Conservation (phyloP, 2,888 invertebrate genomes). For the Caprella mutica region DNA sequence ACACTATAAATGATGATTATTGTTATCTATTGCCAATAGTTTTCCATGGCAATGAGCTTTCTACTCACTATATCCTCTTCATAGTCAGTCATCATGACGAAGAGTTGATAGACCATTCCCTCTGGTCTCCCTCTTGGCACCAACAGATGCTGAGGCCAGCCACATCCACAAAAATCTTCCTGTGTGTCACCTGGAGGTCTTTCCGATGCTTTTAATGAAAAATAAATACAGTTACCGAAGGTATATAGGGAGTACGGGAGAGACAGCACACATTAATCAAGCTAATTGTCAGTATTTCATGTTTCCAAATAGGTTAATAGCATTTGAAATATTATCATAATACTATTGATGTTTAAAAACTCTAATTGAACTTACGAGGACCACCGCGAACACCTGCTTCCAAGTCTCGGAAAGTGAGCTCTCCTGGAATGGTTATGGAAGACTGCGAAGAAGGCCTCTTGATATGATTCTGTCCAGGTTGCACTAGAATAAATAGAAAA, state of each 20-base stretch:
- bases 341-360: too few relatives aligned
- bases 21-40: too few relatives aligned
- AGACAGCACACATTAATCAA: too few relatives aligned
- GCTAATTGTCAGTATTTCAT: too few relatives aligned
- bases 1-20: too few relatives aligned
- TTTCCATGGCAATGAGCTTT: too few relatives aligned
- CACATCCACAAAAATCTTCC: conserved; percentile 76
- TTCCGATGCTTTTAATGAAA: conserved; percentile 1
- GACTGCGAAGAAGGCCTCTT: conserved; percentile 57
- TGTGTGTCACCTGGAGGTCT: conserved; percentile 33
- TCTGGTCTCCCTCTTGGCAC: conserved; percentile 57
- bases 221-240: too few relatives aligned
- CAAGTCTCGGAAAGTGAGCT: conserved; percentile 62
- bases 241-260: too few relatives aligned
- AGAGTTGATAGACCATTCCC: conserved; percentile 57
- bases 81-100: conserved; percentile 66
- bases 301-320: too few relatives aligned
- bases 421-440: conserved; percentile 70
- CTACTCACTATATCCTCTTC: conserved; percentile 51
- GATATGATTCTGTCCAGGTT: conserved; percentile 48
- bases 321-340: too few relatives aligned
- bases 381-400: conserved; percentile 40
- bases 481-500: conserved; percentile 50
- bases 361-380: not conserved
- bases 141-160: conserved; percentile 74